phyloP scores from a whole-genome alignment of 1,140 invertebrate genomes.

The Cydia fagiglandana region DNA sequence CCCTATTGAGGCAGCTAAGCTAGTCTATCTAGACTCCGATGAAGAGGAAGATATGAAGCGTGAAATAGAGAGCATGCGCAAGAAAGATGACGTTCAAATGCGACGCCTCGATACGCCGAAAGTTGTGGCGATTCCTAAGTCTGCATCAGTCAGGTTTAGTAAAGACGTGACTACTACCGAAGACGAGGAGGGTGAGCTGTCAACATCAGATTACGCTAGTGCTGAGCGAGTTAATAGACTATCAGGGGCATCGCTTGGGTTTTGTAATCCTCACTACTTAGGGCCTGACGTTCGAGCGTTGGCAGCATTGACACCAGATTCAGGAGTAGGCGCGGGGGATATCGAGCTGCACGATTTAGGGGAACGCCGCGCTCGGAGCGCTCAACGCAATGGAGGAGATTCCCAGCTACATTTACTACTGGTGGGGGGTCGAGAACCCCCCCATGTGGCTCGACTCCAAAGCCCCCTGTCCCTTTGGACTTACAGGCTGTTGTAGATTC shows the following conservation, averaged over 20 bases:
- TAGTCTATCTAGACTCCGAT: conserved; percentile 86
- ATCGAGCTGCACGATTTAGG: conserved; percentile 61
- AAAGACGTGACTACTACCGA: conserved; percentile 71
- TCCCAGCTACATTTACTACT: conserved; percentile 56
- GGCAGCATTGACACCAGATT: conserved; percentile 59
- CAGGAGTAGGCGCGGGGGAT: conserved; percentile 56
- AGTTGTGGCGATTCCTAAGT: conserved; percentile 82
- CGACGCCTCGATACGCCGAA: conserved; percentile 38
- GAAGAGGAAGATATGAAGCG: conserved; percentile 81
- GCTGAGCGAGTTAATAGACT: conserved; percentile 83
- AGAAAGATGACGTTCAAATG: conserved; percentile 28
- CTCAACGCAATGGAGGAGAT: conserved; percentile 36
- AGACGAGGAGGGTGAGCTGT: conserved; percentile 82
- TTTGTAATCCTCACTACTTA: conserved; percentile 87
- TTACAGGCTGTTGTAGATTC: conserved; percentile 58
- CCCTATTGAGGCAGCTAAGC: conserved; percentile 83
- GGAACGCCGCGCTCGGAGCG: conserved; percentile 36
- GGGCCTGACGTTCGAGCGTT: conserved; percentile 80
- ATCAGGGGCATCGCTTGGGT: conserved; percentile 81
- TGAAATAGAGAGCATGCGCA: conserved; percentile 38
- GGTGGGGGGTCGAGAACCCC: conserved; percentile 64
- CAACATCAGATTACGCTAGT: conserved; percentile 88
- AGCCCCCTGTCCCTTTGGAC: conserved; percentile 70
- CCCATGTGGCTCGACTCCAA: conserved; percentile 61
- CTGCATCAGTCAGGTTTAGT: conserved; percentile 82